These are phyloP conservation scores for Parauchenoglanis ngamensis DNA, from an alignment of 2,797 vertebrate species.

Conservation along the genomic window DNA sequence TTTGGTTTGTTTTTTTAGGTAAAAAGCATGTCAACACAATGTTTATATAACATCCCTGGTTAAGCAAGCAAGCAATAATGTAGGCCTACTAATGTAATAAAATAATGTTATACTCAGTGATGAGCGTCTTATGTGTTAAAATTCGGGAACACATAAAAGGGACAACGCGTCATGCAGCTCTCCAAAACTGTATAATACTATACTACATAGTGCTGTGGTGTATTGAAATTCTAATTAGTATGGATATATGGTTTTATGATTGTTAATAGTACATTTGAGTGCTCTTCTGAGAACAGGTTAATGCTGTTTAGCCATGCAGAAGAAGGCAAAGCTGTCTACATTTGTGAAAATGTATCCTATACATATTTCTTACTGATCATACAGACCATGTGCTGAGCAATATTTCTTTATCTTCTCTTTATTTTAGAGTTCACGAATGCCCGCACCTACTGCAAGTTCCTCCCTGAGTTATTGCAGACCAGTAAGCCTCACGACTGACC, in stretches of 20 bases:
- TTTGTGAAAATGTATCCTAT: background rate
- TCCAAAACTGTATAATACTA: background rate
- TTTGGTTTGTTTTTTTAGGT: too few relatives aligned
- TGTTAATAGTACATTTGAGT: background rate
- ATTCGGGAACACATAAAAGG: background rate
- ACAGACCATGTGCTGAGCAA: background rate
- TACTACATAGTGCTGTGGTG: background rate
- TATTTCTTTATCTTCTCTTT: background rate
- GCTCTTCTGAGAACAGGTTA: background rate
- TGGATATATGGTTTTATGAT: background rate
- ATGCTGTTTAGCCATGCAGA: background rate
- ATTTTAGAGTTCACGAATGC: constrained; percentile 27
- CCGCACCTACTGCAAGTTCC: constrained; percentile 9
- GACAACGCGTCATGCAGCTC: background rate
- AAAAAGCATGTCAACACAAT: background rate
- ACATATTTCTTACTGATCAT: background rate
- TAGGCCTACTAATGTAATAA: background rate
- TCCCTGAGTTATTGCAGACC: constrained; percentile 3
- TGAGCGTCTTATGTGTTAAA: background rate
- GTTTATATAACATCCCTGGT: background rate
- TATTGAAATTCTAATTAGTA: background rate
- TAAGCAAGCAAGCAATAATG: background rate
- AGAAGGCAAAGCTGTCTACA: background rate
- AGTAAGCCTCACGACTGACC: constrained; percentile 23
- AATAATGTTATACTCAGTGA: background rate